Evolutionary conservation across 23 tunicate genomes (phyloP).

Genomic region (Botrylloides violaceus): DNA sequence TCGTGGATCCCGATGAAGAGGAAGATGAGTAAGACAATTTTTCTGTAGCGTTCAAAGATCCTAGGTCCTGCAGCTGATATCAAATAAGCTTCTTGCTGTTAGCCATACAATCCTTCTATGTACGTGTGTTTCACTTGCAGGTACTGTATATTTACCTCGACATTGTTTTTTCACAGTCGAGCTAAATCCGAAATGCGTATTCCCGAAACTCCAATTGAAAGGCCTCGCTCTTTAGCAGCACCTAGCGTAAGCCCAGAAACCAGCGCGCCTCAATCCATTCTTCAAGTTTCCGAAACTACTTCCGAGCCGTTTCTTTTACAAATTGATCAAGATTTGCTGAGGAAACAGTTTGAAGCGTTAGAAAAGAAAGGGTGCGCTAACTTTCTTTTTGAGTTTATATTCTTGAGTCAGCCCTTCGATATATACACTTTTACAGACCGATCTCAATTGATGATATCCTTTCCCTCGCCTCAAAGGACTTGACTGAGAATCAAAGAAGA

Average conservation of each 20-base stretch:
- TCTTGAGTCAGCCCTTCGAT: too few species aligned
- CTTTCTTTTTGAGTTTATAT: neutral
- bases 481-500: conserved; percentile 13
- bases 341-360: conserved; percentile 26
- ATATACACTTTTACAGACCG: neutral
- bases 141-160: neutral
- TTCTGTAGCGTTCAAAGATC: too few species aligned
- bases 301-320: conserved; percentile 21
- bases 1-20: conserved; percentile 40
- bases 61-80: too few species aligned
- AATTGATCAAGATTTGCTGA: conserved; percentile 18
- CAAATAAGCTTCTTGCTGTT: conserved; percentile 1
- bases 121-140: neutral
- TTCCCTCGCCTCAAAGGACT: neutral
- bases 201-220: conserved; percentile 57
- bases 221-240: conserved; percentile 89
- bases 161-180: neutral
- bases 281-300: conserved; percentile 29
- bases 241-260: conserved; percentile 92
- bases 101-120: neutral
- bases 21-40: conserved; percentile 34
- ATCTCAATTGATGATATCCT: conserved; percentile 11
- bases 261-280: conserved; percentile 37
- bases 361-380: conserved; percentile 35
- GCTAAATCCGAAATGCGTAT: conserved; percentile 31